Conservation (phyloP, 2,113 vertebrate genomes). For the Pangasianodon hypophthalmus region DNA sequence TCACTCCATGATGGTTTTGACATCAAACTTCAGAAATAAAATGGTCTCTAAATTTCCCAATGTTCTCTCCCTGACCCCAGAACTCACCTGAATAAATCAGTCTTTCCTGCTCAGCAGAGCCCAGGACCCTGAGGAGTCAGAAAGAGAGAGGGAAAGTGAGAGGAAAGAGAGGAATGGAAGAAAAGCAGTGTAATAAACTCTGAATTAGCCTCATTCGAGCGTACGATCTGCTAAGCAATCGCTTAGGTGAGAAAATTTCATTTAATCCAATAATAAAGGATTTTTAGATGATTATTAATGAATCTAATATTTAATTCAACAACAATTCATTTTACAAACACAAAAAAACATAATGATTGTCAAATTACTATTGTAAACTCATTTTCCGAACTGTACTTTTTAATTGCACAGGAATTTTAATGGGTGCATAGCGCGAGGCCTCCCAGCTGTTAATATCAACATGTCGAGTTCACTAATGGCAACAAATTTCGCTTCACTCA, state of each 20-base stretch:
- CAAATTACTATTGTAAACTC: conserved; percentile 15
- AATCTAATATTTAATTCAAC: not conserved
- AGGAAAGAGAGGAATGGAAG: not conserved
- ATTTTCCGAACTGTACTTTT: conserved; percentile 26
- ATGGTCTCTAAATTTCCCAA: conserved; percentile 52
- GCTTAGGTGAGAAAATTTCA: not conserved
- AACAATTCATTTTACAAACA: not conserved
- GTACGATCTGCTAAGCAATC: not conserved
- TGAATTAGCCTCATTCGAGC: conserved; percentile 1
- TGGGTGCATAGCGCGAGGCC: conserved; percentile 12
- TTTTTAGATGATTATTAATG: not conserved
- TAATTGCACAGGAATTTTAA: conserved; percentile 31
- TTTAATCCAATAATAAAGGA: not conserved
- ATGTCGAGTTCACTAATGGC: conserved; percentile 48
- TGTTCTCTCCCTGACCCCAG: conserved; percentile 55
- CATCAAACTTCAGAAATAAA: conserved; percentile 59
- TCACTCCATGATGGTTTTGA: conserved; percentile 57
- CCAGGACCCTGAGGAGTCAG: conserved; percentile 42
- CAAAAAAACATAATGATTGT: not conserved
- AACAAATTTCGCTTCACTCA: conserved; percentile 45
- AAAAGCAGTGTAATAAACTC: conserved; percentile 10
- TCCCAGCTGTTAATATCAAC: conserved; percentile 49
- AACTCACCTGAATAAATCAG: conserved; percentile 55
- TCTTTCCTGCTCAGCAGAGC: conserved; percentile 46
- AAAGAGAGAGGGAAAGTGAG: conserved; percentile 17